A percentile compares a stretch with the other conserved stretches of the same genome.
These are phyloP conservation scores for Caranx ignobilis DNA, from an alignment of 2,113 vertebrate genomes.

Conservation along the genomic window DNA sequence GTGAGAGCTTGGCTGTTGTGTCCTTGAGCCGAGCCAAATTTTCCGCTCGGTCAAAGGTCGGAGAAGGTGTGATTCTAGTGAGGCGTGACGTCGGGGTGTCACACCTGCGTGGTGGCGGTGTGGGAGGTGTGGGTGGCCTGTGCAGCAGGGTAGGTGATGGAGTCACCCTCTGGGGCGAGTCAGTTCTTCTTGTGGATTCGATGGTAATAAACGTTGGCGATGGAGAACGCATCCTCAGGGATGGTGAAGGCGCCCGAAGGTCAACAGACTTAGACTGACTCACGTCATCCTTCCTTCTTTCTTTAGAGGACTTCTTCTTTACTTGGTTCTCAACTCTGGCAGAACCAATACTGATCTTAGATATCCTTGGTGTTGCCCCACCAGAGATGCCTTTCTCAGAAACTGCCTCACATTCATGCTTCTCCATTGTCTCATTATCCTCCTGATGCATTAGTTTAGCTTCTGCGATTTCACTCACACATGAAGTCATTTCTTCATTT, in stretches of 20 bases:
- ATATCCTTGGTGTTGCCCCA: constrained; percentile 73
- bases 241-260: constrained; percentile 78
- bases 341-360: constrained; percentile 79
- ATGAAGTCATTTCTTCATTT: constrained; percentile 80
- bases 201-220: constrained; percentile 92
- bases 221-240: constrained; percentile 84
- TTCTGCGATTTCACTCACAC: constrained; percentile 79
- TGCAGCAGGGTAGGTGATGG: constrained; percentile 79
- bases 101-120: constrained; percentile 79
- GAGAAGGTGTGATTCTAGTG: constrained; percentile 82
- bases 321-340: constrained; percentile 77
- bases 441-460: constrained; percentile 79
- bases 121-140: constrained; percentile 79
- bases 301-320: constrained; percentile 71
- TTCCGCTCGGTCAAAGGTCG: constrained; percentile 85
- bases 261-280: constrained; percentile 71
- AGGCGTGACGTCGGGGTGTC: constrained; percentile 79
- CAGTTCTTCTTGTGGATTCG: constrained; percentile 85
- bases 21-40: constrained; percentile 89
- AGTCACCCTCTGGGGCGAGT: constrained; percentile 81
- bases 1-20: constrained; percentile 87
- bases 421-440: constrained; percentile 79
- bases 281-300: constrained; percentile 73
- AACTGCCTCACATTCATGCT: constrained; percentile 75
- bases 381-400: constrained; percentile 69